Conservation (phyloP, 1,140 invertebrate genomes). For the Acromyrmex charruanus region DNA sequence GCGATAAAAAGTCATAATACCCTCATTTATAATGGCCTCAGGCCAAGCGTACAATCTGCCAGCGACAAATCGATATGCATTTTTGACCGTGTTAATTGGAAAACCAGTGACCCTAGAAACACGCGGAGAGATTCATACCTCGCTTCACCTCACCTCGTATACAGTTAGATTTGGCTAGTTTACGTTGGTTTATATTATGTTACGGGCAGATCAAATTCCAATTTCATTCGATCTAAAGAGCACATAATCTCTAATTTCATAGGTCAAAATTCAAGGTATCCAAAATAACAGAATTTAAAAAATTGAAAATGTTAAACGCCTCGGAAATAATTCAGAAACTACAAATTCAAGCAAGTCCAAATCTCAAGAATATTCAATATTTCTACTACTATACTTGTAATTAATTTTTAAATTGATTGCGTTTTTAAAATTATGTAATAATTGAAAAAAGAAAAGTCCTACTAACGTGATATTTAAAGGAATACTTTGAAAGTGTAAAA, state of each 20-base stretch:
- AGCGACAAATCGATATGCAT: constrained; percentile 55
- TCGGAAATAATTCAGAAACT: neutral
- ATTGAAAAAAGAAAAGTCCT: neutral
- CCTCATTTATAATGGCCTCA: constrained; percentile 50
- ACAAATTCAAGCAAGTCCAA: neutral
- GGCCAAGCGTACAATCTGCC: constrained; percentile 6
- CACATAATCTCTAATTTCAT: neutral
- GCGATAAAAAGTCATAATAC: constrained; percentile 65
- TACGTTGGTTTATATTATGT: constrained; percentile 31
- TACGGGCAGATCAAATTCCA: constrained; percentile 9
- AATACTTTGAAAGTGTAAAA: neutral
- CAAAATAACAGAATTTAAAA: too few relatives aligned
- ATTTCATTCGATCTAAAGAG: neutral
- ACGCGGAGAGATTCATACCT: constrained; percentile 8
- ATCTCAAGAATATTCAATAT: neutral
- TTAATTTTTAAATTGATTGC: neutral
- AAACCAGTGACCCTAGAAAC: constrained; percentile 24
- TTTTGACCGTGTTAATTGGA: constrained; percentile 45
- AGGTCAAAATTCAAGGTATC: neutral
- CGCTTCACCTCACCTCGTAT: neutral
- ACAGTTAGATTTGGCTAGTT: neutral
- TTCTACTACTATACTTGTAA: neutral
- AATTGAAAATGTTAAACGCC: neutral
- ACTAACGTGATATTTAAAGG: neutral
- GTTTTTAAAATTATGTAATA: neutral